Evolutionary conservation across 2,888 invertebrate genomes (phyloP).

Genomic region (Artemia sinica): DNA sequence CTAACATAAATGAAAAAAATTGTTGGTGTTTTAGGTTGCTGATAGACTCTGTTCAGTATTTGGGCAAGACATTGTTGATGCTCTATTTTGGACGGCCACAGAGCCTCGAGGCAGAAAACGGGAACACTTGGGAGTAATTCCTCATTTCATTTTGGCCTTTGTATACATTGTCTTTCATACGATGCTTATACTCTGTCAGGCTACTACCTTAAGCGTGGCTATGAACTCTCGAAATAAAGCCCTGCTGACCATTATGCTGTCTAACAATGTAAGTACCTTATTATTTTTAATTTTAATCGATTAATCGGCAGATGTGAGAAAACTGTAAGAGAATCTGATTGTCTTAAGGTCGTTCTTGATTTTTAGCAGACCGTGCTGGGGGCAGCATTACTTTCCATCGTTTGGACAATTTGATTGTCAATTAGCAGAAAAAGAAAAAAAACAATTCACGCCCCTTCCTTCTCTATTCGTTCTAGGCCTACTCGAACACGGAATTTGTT

Average conservation of each 20-base stretch:
- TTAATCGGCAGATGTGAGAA: background rate
- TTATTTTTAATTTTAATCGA: conserved; percentile 5
- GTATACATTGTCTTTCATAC: conserved; percentile 81
- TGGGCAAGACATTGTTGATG: conserved; percentile 95
- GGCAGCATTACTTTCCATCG: background rate
- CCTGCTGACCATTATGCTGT: conserved; percentile 96
- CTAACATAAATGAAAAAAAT: too few relatives aligned
- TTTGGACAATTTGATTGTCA: background rate
- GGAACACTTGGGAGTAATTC: conserved; percentile 66
- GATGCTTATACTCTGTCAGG: conserved; percentile 76
- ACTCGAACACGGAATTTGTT: too few relatives aligned
- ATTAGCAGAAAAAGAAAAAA: too few relatives aligned
- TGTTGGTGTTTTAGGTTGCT: conserved; percentile 38
- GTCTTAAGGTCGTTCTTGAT: background rate
- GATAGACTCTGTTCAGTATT: conserved; percentile 88
- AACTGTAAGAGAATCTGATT: background rate
- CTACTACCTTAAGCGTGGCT: conserved; percentile 93
- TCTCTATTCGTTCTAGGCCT: too few relatives aligned
- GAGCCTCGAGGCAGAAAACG: conserved; percentile 68
- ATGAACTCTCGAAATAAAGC: conserved; percentile 98
- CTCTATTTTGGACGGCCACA: conserved; percentile 94
- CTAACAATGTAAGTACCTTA: conserved; percentile 71
- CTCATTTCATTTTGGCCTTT: conserved; percentile 78
- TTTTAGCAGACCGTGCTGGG: background rate
- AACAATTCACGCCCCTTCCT: too few relatives aligned